Base-by-base conservation (phyloP, 1,140 invertebrate species). In the Brachystomella parvula region DNA sequence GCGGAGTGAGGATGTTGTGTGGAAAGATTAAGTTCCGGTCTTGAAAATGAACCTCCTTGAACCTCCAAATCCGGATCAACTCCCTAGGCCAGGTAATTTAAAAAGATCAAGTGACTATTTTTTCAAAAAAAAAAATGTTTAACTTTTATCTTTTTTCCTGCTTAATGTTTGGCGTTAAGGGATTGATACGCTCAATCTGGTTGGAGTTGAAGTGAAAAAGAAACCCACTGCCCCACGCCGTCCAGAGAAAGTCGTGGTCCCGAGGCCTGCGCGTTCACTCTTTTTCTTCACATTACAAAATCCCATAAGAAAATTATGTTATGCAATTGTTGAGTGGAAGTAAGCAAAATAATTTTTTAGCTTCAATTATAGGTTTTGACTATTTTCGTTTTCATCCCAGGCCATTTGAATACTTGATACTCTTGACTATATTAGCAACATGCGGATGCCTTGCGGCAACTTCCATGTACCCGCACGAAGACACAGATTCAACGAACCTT, bases 351-450 rank as follows among this genome's bases (percentile, higher is more conserved):
- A 24, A 19, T 19, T 30, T 24, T 68, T 24, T 32, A 35, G 24
- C 24, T 62, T 57, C 44, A 44, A 61, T 61, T 90, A 89, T 39
- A 29, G 28, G 28, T 35, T 19, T 53, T 35, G 30, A 15, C 2
- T 9, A 3, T 53, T 59, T 3, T 15, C 24, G 28, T 57, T 58
- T 33, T 63, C 26, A 61, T 73, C 67, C 57, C 81, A 95, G 91
- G 85, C 92, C 96, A 71, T 99, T 99, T 82, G 97, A 99, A 82
- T 98, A 90, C 85, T 87, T 99, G 80, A 99, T 99, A 81, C 84
- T 99, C 75, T 83, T 96, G 76, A 99, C 97, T 69, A 99, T 99
- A 79, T 96, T 98, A 82, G 94, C 94, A 66, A 99, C 99, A 81
- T 99, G 97, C 84, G 87, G 98, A 73, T 96, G 96, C 64, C 35